These are phyloP conservation scores for human (Homo sapiens) DNA, from an alignment of 2,113 vertebrate species.

Conservation along the genomic window GRCh38 chr17:30520001-30520500, in stretches of 20 bases:
- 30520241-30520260: background rate
- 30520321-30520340: background rate
- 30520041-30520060: background rate
- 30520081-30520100: background rate
- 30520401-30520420: background rate
- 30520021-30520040: constrained; percentile 93
- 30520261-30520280: constrained; percentile 34
- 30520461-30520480: background rate
- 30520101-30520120: background rate
- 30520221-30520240: background rate
- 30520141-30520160: background rate
- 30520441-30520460: accelerated
- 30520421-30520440: background rate
- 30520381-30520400: background rate
- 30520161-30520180: background rate
- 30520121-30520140: background rate
- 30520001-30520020: constrained; percentile 97
- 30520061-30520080: accelerated
- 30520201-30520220: background rate
- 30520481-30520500: background rate
- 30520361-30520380: background rate
- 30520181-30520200: background rate
- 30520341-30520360: background rate
- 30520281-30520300: constrained; percentile 32
- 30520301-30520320: background rate